These are phyloP conservation scores for Scortum barcoo DNA, from an alignment of 2,113 vertebrate species.

Conservation along the genomic window DNA sequence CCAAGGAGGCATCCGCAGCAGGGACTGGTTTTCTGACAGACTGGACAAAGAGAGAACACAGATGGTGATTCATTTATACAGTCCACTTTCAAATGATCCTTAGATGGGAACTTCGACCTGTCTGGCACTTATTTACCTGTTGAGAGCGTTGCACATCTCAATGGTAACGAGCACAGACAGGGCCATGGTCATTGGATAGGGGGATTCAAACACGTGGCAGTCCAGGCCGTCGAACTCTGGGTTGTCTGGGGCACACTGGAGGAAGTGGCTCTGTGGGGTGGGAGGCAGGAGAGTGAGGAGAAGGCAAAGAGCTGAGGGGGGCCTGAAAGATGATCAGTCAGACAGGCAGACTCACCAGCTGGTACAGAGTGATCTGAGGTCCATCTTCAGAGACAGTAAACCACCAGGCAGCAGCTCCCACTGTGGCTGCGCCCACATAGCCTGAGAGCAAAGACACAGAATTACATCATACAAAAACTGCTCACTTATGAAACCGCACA, in stretches of 20 bases:
- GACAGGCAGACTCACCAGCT: conserved; percentile 88
- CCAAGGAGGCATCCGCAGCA: conserved; percentile 98
- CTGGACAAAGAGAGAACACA: conserved; percentile 76
- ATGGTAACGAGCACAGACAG: conserved; percentile 98
- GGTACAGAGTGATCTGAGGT: conserved; percentile 93
- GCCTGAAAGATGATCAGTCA: background rate
- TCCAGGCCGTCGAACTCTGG: conserved; percentile 93
- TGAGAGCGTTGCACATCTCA: conserved; percentile 99
- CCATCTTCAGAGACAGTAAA: conserved; percentile 95
- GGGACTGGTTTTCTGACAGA: conserved; percentile 97
- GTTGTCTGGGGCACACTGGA: conserved; percentile 95
- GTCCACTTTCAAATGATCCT: background rate
- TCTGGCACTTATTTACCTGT: conserved; percentile 87
- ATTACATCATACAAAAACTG: background rate
- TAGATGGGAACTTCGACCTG: background rate
- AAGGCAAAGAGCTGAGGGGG: background rate
- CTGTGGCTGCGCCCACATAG: conserved; percentile 97
- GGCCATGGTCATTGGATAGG: conserved; percentile 99
- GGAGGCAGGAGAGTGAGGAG: background rate
- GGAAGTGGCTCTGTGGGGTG: conserved; percentile 91
- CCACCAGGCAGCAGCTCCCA: conserved; percentile 98
- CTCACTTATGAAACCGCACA: background rate
- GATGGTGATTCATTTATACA: background rate
- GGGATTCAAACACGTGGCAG: conserved; percentile 95
- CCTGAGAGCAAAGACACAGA: conserved; percentile 80